These are phyloP conservation scores for Dermochelys coriacea DNA, from an alignment of 2,797 vertebrate species.

Conservation along the genomic window DNA sequence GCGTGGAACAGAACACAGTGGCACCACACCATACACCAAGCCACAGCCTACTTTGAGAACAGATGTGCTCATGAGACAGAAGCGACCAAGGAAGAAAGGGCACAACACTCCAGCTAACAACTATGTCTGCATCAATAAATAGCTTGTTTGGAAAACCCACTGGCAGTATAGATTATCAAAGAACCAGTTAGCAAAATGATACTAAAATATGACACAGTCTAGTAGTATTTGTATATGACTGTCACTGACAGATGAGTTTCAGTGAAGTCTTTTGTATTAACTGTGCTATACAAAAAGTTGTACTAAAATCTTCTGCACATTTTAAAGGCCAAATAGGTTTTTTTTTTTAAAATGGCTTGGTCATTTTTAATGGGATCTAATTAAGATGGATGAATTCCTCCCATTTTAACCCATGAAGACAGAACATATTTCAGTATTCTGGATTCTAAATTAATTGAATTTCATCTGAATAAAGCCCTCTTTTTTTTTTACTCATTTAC, in stretches of 20 bases:
- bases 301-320: slow-evolving; percentile 52
- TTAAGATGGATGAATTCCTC: slow-evolving; percentile 21
- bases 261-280: slow-evolving; percentile 60
- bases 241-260: slow-evolving; percentile 36
- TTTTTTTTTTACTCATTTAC: not conserved
- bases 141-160: slow-evolving; percentile 34
- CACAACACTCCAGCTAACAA: too few relatives aligned
- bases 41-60: too few relatives aligned
- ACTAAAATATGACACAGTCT: slow-evolving; percentile 14
- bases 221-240: slow-evolving; percentile 63
- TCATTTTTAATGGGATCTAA: slow-evolving; percentile 58
- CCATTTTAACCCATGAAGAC: slow-evolving; percentile 20
- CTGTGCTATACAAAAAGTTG: slow-evolving; percentile 24
- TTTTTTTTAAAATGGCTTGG: slow-evolving; percentile 47
- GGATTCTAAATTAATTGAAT: slow-evolving; percentile 55
- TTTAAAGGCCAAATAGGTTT: slow-evolving; percentile 16
- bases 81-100: too few relatives aligned
- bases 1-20: too few relatives aligned
- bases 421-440: slow-evolving; percentile 24
- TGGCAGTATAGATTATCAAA: slow-evolving; percentile 49
- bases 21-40: too few relatives aligned
- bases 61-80: too few relatives aligned
- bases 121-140: slow-evolving; percentile 35
- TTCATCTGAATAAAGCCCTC: slow-evolving; percentile 30
- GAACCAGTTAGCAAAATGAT: not conserved